Base-by-base conservation (phyloP, 2,113 vertebrate species). In the Catagonus wagneri region DNA sequence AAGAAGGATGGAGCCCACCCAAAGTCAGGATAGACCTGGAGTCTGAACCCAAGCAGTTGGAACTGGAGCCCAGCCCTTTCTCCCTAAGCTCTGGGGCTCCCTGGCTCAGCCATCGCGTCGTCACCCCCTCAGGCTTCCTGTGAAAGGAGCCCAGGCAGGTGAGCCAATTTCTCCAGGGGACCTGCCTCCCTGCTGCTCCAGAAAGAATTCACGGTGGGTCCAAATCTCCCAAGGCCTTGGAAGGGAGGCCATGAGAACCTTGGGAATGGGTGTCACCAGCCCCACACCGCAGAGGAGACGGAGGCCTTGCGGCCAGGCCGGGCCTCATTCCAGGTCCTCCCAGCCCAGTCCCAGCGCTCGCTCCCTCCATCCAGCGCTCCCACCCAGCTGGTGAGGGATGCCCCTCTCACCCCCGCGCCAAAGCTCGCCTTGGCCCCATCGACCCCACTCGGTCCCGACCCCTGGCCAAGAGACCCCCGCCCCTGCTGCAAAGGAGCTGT, bases 281-380 rank as follows among this genome's bases (percentile, higher is more conserved):
- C 44, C 23, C 29, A 23, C 2, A 0, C 22, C 32, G 56, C 29
- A 85, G 36, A 80, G 65, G 78, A 92, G n/a, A 52, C n/a, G 0
- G 14, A 86, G 52, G 9, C 50, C 60, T 29, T 3, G 3, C 7
- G 39, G 79, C 25, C 15, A 63, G 58, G 22, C 52, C 44, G 52
- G 71, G 39, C 50, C 44, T 88, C 61, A 11, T 14, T 60, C 60
- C 54, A 20, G 12, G 12, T 58, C 19, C 29, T 7, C 29, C 44
- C n/a, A 44, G 7, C 52, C 52, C 23, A 71, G 74, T 0, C 1
- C 50, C 9, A 36, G 5, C 0, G 10, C 36, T 25, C n/a, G 4
- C 19, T 83, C 36, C 44, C 7, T 9, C 54, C 1, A 0, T 22
- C 44, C 9, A 13, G 29, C 1, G 0, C 56, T 3, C 52, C 69